Evolutionary conservation across 2,888 invertebrate genomes (phyloP).

Genomic region (Idaea dimidiata): DNA sequence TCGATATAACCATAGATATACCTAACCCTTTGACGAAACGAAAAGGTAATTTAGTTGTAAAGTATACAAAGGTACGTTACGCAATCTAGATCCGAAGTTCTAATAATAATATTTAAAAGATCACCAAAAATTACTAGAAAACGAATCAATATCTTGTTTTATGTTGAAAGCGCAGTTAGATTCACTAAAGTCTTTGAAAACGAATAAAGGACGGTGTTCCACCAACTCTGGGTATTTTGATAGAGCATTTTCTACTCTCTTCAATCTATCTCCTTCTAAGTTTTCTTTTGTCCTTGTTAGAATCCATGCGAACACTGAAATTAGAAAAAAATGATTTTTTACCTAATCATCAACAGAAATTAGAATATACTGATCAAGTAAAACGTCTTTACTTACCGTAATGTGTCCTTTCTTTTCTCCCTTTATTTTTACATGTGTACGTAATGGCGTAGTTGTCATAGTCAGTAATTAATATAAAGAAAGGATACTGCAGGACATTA

Average conservation of each 20-base stretch:
- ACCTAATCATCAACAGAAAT: not conserved
- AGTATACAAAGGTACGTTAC: no score
- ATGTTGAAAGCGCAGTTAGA: slow-evolving; percentile 49
- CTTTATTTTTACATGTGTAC: slow-evolving; percentile 67
- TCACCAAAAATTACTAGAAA: slow-evolving; percentile 68
- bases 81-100: no score
- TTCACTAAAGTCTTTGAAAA: slow-evolving; percentile 63
- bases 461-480: slow-evolving; percentile 63
- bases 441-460: slow-evolving; percentile 66
- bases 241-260: slow-evolving; percentile 56
- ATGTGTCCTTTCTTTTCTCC: slow-evolving; percentile 60
- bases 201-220: slow-evolving; percentile 56
- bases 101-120: not conserved
- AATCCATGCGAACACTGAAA: slow-evolving; percentile 69
- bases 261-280: slow-evolving; percentile 52
- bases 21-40: no score
- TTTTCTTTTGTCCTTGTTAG: slow-evolving; percentile 58
- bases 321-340: not conserved
- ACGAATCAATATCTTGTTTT: slow-evolving; percentile 58
- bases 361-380: no score
- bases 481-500: slow-evolving; percentile 67
- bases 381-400: slow-evolving; percentile 47
- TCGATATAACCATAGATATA: no score
- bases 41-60: no score
- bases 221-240: slow-evolving; percentile 63